Base-by-base conservation (phyloP, 2,113 vertebrate genomes). In the Electrona antarctica region DNA sequence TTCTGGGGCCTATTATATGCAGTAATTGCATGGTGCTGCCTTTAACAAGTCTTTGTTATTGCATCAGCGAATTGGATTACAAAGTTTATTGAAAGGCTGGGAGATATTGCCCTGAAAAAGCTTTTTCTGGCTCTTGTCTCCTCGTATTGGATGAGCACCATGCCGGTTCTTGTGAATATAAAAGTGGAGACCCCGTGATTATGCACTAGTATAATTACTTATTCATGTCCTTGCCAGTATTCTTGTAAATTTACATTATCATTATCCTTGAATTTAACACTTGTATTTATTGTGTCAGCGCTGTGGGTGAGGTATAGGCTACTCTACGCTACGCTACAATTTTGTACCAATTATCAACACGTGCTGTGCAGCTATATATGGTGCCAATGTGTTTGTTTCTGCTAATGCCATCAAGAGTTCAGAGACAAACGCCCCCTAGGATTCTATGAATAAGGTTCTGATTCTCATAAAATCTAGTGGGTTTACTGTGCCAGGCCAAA, bases 31-130 rank as follows among this genome's bases (percentile, higher is more conserved):
- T 87, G 86, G 84, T 86, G 76, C 87, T 88, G 86, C 90, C 87
- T 91, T 91, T 91, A 91, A 94, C 91, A 92, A 89, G 87, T 90
- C 84, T 90, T 84, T 79, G 84, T 91, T 91, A 93, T 91, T 92
- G 86, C 90, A 89, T 88, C 84, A 88, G 78, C 84, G 85, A 90
- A 93, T 91, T 87, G 79, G 86, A 91, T 93, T 89, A 92, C 89
- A 82, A 75, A 67, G 59, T 88, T 91, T 92, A 90, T 90, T 90
- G 90, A 90, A 81, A 87, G 82, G 82, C 80, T 80, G 70, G 21
- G 72, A 76, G 85, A 78, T 87, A 89, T 85, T 91, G 88, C 82
- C 33, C 78, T 85, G 71, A 88, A 89, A 41, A 93, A 90, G 80
- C 83, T 71, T 82, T 89, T 80, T 83, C 77, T 82, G 83, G 68